These are phyloP conservation scores for Micromussa lordhowensis DNA, from an alignment of 92 coral and sea anemone species.

Conservation along the genomic window DNA sequence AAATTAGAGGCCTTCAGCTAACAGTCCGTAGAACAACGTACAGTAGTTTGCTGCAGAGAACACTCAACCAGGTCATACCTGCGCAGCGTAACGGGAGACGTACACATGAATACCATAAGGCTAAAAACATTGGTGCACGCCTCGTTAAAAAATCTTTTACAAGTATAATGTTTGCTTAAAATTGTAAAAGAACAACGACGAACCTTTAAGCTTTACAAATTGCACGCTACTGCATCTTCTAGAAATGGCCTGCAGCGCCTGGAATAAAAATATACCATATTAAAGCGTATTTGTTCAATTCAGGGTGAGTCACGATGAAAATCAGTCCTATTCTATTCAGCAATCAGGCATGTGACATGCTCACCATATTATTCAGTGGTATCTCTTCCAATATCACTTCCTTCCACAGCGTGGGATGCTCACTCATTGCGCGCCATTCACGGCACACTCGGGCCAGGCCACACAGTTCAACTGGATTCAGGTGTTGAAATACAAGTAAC, in stretches of 20 bases:
- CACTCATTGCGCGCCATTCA: slow-evolving; percentile 82
- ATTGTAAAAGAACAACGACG: not conserved
- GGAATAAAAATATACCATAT: not conserved
- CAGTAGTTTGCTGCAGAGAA: not conserved
- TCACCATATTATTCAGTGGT: slow-evolving; percentile 75
- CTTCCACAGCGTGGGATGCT: slow-evolving; percentile 81
- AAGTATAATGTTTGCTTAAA: not conserved
- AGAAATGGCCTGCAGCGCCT: slow-evolving; percentile 69
- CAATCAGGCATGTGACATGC: not conserved
- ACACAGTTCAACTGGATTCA: slow-evolving; percentile 82
- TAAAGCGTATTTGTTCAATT: not conserved
- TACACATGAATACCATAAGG: not conserved
- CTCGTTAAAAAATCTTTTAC: not conserved
- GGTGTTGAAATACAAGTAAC: slow-evolving; percentile 68
- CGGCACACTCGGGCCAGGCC: slow-evolving; percentile 87
- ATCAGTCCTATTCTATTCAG: no score
- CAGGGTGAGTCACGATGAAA: not conserved
- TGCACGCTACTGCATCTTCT: slow-evolving; percentile 67
- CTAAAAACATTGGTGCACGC: not conserved
- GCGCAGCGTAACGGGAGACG: no score
- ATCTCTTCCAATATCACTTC: slow-evolving; percentile 62
- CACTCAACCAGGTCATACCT: no score
- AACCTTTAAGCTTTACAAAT: slow-evolving; percentile 70
- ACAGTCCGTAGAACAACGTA: not conserved
- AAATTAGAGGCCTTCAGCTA: not conserved